These are phyloP conservation scores for Pyrrhosoma nymphula DNA, from an alignment of 2,888 invertebrate species.

Conservation along the genomic window DNA sequence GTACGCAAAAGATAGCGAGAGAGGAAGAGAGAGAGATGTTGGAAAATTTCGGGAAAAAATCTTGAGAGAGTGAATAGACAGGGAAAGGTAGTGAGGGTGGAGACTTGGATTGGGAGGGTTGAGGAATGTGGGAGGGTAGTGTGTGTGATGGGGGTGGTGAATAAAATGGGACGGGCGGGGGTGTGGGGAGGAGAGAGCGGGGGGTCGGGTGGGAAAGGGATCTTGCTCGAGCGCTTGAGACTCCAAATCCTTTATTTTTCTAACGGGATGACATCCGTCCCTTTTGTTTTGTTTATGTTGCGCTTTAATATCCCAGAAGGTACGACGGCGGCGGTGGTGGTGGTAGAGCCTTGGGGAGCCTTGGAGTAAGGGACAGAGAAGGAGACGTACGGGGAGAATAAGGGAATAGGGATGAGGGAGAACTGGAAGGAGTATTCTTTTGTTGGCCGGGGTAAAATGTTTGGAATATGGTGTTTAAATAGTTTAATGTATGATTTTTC, in stretches of 20 bases:
- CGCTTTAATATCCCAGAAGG: neutral
- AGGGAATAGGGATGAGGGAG: neutral
- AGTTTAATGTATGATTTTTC: too few relatives aligned
- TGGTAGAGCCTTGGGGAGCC: neutral
- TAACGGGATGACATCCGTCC: slow-evolving; percentile 17
- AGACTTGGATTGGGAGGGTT: neutral
- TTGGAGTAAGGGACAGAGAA: neutral
- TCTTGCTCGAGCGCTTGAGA: neutral
- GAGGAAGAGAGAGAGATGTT: neutral
- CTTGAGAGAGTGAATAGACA: neutral
- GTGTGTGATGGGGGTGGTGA: too few relatives aligned
- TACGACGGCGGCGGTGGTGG: neutral
- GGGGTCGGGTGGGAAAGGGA: neutral
- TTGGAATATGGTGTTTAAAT: too few relatives aligned
- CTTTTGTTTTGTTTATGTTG: slow-evolving; percentile 30
- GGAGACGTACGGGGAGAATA: neutral
- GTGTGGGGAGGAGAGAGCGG: neutral
- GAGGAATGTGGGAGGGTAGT: neutral
- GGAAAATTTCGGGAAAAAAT: neutral
- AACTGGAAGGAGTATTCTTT: neutral
- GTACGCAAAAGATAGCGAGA: neutral
- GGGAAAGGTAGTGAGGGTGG: slow-evolving; percentile 5
- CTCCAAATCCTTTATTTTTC: slow-evolving; percentile 31
- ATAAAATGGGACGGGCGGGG: neutral
- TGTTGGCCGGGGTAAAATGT: too few relatives aligned